Conservation (phyloP, 2,113 vertebrate genomes). For the Podarcis raffonei region DNA sequence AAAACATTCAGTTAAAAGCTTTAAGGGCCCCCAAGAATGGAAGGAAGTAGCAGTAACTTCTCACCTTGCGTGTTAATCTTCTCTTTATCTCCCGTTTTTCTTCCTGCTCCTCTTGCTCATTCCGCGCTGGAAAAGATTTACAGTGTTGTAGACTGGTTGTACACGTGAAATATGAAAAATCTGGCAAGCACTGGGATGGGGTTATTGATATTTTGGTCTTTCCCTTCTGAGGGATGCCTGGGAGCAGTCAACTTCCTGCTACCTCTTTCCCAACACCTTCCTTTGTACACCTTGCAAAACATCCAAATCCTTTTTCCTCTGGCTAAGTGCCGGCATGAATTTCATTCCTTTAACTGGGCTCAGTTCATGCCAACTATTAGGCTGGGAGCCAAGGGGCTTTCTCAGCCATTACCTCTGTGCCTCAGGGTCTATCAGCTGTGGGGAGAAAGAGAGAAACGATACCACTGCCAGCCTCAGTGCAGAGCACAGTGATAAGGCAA, state of each 20-base stretch:
- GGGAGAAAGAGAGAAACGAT: background rate
- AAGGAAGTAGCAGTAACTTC: slow-evolving; percentile 46
- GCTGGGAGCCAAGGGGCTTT: slow-evolving; percentile 8
- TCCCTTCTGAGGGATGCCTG: slow-evolving; percentile 22
- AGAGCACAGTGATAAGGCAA: slow-evolving; percentile 20
- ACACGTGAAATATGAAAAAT: slow-evolving; percentile 36
- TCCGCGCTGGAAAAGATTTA: slow-evolving; percentile 86
- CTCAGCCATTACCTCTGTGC: slow-evolving; percentile 20
- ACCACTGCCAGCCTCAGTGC: rapidly evolving
- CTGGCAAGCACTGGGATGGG: slow-evolving; percentile 30
- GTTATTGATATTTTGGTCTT: slow-evolving; percentile 44
- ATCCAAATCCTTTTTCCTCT: slow-evolving; percentile 25
- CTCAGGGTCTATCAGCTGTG: slow-evolving; percentile 1
- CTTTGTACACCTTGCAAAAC: slow-evolving; percentile 17
- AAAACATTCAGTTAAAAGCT: slow-evolving; percentile 28
- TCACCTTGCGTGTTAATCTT: slow-evolving; percentile 93
- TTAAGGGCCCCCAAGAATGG: background rate
- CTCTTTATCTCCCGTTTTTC: slow-evolving; percentile 98
- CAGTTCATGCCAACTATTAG: slow-evolving; percentile 28
- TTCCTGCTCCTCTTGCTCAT: slow-evolving; percentile 97
- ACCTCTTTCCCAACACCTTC: background rate
- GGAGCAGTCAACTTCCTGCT: background rate
- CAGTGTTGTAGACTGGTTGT: slow-evolving; percentile 46
- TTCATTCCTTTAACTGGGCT: slow-evolving; percentile 1
- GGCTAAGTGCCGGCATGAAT: slow-evolving; percentile 2